Percentiles rank a stretch among this genome's conserved stretches.
Conservation (phyloP, 2,888 invertebrate genomes). For the Meteorus cinctellus region DNA sequence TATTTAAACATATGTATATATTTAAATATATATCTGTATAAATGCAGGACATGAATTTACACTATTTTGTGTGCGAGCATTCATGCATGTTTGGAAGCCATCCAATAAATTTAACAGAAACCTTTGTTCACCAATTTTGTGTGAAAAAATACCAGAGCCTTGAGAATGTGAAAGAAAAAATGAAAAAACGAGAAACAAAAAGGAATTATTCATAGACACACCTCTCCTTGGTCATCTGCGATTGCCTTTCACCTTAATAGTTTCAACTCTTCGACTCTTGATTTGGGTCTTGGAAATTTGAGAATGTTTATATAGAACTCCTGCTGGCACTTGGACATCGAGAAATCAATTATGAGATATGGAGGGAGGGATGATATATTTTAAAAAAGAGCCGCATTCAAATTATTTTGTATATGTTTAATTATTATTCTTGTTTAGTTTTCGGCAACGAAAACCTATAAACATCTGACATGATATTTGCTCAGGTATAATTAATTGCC, state of each 20-base stretch:
- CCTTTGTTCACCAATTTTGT: conserved; percentile 31
- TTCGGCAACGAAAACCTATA: neutral
- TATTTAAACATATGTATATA: neutral
- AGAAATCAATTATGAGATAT: conserved; percentile 40
- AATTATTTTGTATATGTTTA: neutral
- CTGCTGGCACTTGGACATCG: conserved; percentile 30
- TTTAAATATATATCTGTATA: neutral
- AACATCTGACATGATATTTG: conserved; percentile 30
- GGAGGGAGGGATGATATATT: neutral
- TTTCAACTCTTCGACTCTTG: conserved; percentile 1
- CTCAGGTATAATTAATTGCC: conserved; percentile 35
- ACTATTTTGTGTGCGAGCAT: neutral
- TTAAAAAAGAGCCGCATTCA: conserved; percentile 30
- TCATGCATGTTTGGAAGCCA: conserved; percentile 35
- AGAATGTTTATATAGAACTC: conserved; percentile 23
- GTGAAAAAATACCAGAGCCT: conserved; percentile 8
- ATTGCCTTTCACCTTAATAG: conserved; percentile 18
- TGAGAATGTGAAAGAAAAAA: conserved; percentile 14
- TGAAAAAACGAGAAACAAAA: neutral
- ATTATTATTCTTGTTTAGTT: conserved; percentile 8
- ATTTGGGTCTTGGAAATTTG: conserved; percentile 13
- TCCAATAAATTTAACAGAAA: conserved; percentile 40
- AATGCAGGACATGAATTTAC: conserved; percentile 25
- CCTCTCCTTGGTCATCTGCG: neutral
- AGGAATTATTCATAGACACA: conserved; percentile 5